These are phyloP conservation scores for Coracopsis vasa DNA, from an alignment of 2,113 vertebrate species.

Conservation along the genomic window DNA sequence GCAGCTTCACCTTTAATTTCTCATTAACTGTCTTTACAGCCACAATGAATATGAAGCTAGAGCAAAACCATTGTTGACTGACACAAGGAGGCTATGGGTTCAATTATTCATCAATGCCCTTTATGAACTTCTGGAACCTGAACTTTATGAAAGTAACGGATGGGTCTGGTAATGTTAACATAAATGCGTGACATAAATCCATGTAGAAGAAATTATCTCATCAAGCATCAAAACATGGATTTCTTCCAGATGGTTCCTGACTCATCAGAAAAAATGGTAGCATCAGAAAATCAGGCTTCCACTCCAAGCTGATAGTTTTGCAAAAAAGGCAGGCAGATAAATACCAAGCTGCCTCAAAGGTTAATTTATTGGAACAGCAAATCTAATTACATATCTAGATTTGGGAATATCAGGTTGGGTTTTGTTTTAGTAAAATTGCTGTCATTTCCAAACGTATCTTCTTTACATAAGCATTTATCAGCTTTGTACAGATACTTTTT, in stretches of 20 bases:
- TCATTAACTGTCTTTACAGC: neutral
- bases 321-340: neutral
- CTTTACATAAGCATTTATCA: neutral
- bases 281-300: neutral
- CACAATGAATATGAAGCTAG: neutral
- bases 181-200: neutral
- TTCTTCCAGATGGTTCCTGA: conserved; percentile 1
- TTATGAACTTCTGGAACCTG: neutral
- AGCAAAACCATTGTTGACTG: neutral
- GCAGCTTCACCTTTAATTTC: neutral
- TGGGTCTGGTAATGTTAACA: neutral
- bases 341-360: neutral
- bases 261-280: neutral
- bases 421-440: neutral
- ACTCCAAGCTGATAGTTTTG: neutral
- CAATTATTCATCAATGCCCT: neutral
- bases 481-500: neutral
- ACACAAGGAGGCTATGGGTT: neutral
- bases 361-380: neutral
- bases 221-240: neutral
- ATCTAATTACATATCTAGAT: neutral
- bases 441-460: neutral
- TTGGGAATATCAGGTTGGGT: neutral
- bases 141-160: neutral
- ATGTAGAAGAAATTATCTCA: neutral